These are phyloP conservation scores for Alcis repandata DNA, from an alignment of 2,888 invertebrate genomes.

Conservation along the genomic window DNA sequence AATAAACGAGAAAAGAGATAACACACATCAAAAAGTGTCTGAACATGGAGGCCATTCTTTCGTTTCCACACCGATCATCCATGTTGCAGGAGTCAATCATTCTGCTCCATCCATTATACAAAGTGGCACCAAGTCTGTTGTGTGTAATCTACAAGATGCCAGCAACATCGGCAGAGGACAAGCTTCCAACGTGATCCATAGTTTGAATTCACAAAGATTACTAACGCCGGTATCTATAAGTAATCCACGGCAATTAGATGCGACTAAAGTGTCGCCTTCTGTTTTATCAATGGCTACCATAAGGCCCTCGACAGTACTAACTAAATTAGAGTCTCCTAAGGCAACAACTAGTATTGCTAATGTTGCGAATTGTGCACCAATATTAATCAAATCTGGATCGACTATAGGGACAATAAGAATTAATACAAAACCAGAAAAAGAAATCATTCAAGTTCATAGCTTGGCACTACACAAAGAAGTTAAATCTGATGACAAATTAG, in stretches of 20 bases:
- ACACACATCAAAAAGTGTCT: slow-evolving; percentile 58
- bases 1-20: slow-evolving; percentile 73
- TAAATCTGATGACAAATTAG: slow-evolving; percentile 49
- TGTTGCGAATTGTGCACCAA: slow-evolving; percentile 73
- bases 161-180: slow-evolving; percentile 65
- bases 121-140: slow-evolving; percentile 67
- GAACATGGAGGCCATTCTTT: slow-evolving; percentile 70
- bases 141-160: slow-evolving; percentile 69
- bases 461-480: slow-evolving; percentile 37
- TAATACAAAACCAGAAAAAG: slow-evolving; percentile 64
- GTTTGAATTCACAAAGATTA: slow-evolving; percentile 71
- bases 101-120: slow-evolving; percentile 70
- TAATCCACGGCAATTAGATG: slow-evolving; percentile 72
- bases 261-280: slow-evolving; percentile 69
- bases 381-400: slow-evolving; percentile 69
- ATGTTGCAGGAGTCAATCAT: slow-evolving; percentile 70
- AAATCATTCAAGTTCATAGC: slow-evolving; percentile 42
- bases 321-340: slow-evolving; percentile 68
- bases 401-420: slow-evolving; percentile 61
- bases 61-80: slow-evolving; percentile 70
- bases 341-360: slow-evolving; percentile 65
- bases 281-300: slow-evolving; percentile 76
- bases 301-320: slow-evolving; percentile 69
- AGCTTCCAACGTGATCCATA: slow-evolving; percentile 76
- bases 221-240: slow-evolving; percentile 68